phyloP scores from a whole-genome alignment of 2,888 invertebrate species.

The Leucozona laternaria region DNA sequence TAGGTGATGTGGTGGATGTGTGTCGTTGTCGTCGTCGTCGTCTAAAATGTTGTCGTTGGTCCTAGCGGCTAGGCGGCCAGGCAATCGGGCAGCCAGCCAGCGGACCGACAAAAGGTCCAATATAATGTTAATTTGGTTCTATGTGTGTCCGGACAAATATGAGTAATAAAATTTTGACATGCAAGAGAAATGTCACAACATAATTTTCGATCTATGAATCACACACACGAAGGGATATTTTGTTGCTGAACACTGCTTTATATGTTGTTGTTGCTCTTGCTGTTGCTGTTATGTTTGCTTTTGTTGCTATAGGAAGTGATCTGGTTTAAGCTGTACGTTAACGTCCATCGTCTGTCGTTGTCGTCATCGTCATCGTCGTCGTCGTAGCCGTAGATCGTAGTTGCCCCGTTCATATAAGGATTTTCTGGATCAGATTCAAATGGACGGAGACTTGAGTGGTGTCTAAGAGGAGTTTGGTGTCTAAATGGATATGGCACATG shows the following conservation, averaged over 20 bases:
- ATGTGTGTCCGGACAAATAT: slow-evolving; percentile 76
- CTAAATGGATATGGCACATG: slow-evolving; percentile 71
- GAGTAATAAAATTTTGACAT: slow-evolving; percentile 78
- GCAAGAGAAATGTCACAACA: slow-evolving; percentile 79
- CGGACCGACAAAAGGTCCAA: slow-evolving; percentile 74
- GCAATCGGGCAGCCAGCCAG: background rate
- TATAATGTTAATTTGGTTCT: slow-evolving; percentile 77
- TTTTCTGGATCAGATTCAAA: slow-evolving; percentile 63
- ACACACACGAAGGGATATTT: slow-evolving; percentile 75
- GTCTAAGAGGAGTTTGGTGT: slow-evolving; percentile 36
- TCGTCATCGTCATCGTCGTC: background rate
- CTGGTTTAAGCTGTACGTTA: slow-evolving; percentile 28
- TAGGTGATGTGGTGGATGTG: slow-evolving; percentile 53
- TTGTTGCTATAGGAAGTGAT: slow-evolving; percentile 34
- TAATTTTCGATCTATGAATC: slow-evolving; percentile 78
- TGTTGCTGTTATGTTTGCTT: slow-evolving; percentile 23
- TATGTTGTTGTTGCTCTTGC: background rate
- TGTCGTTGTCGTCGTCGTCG: slow-evolving; percentile 54
- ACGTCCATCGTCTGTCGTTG: slow-evolving; percentile 26
- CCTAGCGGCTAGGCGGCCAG: background rate
- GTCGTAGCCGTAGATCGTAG: too few species aligned
- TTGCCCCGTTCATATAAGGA: slow-evolving; percentile 19
- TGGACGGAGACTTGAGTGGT: slow-evolving; percentile 33
- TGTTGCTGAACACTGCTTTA: slow-evolving; percentile 27
- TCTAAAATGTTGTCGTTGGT: slow-evolving; percentile 18